Evolutionary conservation across 1,140 invertebrate genomes (phyloP), one percentile per base, ranked within the genome.

Genomic region (Drosophila suzukii): DNA sequence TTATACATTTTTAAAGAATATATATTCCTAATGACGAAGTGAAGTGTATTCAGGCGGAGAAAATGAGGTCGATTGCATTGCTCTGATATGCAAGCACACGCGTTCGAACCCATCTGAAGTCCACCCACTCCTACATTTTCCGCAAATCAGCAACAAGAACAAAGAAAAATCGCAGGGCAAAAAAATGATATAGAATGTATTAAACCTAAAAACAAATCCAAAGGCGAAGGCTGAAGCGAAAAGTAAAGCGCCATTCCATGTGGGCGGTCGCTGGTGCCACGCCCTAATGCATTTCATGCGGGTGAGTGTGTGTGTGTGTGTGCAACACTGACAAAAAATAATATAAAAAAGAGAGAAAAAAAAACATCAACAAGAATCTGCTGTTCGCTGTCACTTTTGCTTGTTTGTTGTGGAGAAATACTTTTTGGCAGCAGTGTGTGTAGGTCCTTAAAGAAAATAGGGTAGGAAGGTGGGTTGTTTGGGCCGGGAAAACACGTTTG

Each of bases 311-410:
- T 58, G 75, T 67, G 75, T 67, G 71, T 67, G 71, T 61, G 60
- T 44, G 41, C n/a, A 57, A 7, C 27, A 36, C 57, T 38, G 46
- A 36, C 11, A 62, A 67, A 36, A 27, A 44, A 66, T 53, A 30
- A 7, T 13, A 55, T 6, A 55, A 27, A 50, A 46, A 46, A 20
- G 20, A 20, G 20, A 20, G 7, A 46, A 34, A 53, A 20, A 76
- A 58, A 44, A 77, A 38, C 67, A 60, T 3, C 1, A 27, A 27
- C 27, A 27, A 32, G 43, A 76, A 75, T 71, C 75, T 78, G 82
- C 68, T 85, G 82, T 78, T 86, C 65, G 71, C 65, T 86, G 78
- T 86, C 82, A 82, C 75, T 86, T 86, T 86, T 81, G 82, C 82
- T 75, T 73, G 82, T 86, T 86, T 86, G 82, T 75, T 78, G 82